These are phyloP conservation scores for Atractosteus spatula DNA, from an alignment of 2,113 vertebrate species.

Conservation along the genomic window DNA sequence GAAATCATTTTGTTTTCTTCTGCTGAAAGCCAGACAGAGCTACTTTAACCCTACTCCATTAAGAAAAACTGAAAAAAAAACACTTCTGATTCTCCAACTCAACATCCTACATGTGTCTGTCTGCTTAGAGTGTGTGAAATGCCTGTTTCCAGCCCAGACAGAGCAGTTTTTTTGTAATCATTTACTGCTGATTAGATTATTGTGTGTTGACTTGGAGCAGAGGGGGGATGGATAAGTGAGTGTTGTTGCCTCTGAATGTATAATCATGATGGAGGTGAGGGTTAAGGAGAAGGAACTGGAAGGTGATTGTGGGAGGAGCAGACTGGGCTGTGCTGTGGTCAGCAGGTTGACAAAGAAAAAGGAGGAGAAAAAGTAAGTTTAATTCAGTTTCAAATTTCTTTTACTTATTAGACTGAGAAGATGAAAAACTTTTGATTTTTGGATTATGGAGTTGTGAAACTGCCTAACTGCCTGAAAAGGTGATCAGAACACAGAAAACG, in stretches of 20 bases:
- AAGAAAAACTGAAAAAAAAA: background rate
- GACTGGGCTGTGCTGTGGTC: no score
- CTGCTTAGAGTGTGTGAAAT: constrained; percentile 19
- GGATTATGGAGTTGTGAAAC: constrained; percentile 36
- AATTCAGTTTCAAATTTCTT: constrained; percentile 27
- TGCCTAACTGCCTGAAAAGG: background rate
- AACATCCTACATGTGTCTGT: background rate
- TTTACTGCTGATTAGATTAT: constrained; percentile 63
- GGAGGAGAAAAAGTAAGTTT: background rate
- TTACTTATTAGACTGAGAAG: constrained; percentile 45
- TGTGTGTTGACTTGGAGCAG: constrained; percentile 46
- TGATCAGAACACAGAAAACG: background rate
- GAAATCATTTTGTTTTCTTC: background rate
- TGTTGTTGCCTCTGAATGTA: background rate
- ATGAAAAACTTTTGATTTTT: constrained; percentile 16
- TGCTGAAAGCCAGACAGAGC: background rate
- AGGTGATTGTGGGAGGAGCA: background rate
- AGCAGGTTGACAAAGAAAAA: background rate
- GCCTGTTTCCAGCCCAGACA: constrained; percentile 15
- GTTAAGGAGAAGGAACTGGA: background rate
- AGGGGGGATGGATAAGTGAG: background rate
- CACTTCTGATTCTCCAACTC: background rate
- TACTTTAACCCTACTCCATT: background rate
- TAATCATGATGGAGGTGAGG: background rate
- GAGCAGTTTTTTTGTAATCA: constrained; percentile 54